Evolutionary conservation across 2,888 invertebrate genomes (phyloP).

Genomic region (Pomacea canaliculata): DNA sequence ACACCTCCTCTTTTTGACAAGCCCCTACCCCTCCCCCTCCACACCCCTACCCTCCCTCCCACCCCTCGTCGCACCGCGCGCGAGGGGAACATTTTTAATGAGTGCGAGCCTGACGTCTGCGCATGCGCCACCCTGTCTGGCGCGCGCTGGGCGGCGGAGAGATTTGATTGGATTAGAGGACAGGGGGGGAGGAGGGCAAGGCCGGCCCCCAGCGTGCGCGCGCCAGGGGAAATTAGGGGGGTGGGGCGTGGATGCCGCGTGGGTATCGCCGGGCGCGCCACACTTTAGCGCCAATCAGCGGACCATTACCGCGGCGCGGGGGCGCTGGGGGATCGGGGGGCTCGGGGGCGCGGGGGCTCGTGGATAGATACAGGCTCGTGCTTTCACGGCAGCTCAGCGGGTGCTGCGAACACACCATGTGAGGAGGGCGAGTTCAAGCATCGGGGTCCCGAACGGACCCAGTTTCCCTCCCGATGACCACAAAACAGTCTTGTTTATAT

Average conservation of each 20-base stretch:
- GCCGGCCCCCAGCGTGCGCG: background rate
- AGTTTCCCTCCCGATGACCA: too few species aligned
- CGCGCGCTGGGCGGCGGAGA: background rate
- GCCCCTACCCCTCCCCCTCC: background rate
- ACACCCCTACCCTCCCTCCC: background rate
- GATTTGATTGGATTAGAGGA: constrained; percentile 11
- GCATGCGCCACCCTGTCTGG: background rate
- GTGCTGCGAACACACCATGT: constrained; percentile 5
- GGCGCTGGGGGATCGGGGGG: too few species aligned
- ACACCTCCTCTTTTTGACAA: too few species aligned
- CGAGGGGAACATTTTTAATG: constrained; percentile 2
- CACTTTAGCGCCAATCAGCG: constrained; percentile 23
- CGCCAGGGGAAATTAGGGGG: constrained; percentile 22
- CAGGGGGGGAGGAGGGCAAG: background rate
- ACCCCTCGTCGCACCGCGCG: background rate
- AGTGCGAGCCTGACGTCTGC: background rate
- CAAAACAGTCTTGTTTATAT: too few species aligned
- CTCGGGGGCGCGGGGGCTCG: too few species aligned
- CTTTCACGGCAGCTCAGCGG: constrained; percentile 7
- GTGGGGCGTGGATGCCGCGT: constrained; percentile 17
- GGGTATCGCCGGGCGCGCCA: constrained; percentile 16
- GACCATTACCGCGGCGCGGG: constrained; percentile 15
- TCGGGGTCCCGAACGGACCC: too few species aligned
- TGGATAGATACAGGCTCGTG: background rate
- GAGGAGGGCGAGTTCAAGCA: background rate